phyloP scores from a whole-genome alignment of 2,797 vertebrate species.

The Phataginus tetradactyla region DNA sequence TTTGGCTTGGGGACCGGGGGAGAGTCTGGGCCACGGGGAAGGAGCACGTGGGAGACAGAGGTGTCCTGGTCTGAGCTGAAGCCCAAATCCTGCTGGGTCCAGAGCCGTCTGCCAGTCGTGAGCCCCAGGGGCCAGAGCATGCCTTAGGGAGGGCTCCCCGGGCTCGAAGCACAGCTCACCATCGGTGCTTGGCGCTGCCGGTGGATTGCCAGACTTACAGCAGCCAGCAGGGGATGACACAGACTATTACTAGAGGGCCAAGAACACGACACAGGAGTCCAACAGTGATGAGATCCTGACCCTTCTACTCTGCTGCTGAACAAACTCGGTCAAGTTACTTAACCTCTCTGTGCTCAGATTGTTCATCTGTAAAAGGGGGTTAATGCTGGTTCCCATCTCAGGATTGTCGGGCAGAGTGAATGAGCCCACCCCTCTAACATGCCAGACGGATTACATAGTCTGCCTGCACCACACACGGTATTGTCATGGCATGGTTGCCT shows the following conservation, averaged over 20 bases:
- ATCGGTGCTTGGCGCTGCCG: accelerated
- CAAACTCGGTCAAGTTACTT: neutral
- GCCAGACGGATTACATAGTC: accelerated
- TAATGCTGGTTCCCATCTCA: accelerated
- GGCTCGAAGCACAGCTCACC: neutral
- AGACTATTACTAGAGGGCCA: neutral
- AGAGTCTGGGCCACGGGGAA: neutral
- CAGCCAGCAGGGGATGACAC: neutral
- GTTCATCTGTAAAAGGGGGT: neutral
- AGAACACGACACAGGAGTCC: neutral
- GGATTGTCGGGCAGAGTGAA: neutral
- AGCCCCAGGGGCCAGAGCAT: neutral
- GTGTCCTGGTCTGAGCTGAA: neutral
- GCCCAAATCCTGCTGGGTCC: neutral
- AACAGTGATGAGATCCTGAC: neutral
- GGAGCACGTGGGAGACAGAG: neutral
- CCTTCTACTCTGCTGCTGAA: neutral
- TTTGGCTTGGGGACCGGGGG: neutral
- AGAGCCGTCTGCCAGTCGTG: neutral
- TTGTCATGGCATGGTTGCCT: accelerated
- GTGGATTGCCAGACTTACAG: accelerated
- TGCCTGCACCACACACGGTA: accelerated
- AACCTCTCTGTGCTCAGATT: neutral
- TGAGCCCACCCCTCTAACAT: accelerated
- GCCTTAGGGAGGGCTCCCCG: neutral